phyloP scores from a whole-genome alignment of 2,113 vertebrate genomes.

The Brachionichthys hirsutus region DNA sequence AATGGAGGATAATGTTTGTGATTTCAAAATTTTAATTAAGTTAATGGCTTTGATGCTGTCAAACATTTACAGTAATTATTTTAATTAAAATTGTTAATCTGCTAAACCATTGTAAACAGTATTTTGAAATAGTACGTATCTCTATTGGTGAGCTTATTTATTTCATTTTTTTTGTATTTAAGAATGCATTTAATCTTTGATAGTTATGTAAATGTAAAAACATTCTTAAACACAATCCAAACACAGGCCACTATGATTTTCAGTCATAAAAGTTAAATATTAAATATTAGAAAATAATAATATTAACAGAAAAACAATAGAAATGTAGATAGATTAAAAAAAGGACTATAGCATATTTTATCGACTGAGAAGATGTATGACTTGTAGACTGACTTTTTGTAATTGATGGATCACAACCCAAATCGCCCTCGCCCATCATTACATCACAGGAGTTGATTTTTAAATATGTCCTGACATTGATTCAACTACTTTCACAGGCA shows the following conservation, averaged over 20 bases:
- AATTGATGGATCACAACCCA: slow-evolving; percentile 36
- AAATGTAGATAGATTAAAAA: background rate
- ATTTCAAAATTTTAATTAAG: slow-evolving; percentile 15
- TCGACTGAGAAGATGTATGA: slow-evolving; percentile 34
- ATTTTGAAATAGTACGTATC: no score
- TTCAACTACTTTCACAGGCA: slow-evolving; percentile 18
- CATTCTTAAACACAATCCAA: no score
- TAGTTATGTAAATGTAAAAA: no score
- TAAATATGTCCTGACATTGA: slow-evolving; percentile 33
- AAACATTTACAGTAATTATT: no score
- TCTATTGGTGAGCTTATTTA: no score
- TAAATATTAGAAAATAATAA: background rate
- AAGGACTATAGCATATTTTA: slow-evolving; percentile 15
- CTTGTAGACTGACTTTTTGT: slow-evolving; percentile 38
- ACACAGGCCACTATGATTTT: background rate
- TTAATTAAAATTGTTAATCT: slow-evolving; percentile 11
- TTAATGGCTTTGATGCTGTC: background rate
- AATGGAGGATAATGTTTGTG: background rate
- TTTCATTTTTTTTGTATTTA: no score
- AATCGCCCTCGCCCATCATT: slow-evolving; percentile 36
- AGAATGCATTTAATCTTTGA: no score
- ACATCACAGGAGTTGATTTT: slow-evolving; percentile 32
- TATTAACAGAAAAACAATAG: background rate
- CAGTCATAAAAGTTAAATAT: background rate
- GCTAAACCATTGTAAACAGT: no score